Conservation (phyloP, 2,888 invertebrate species). For the Sesia apiformis region DNA sequence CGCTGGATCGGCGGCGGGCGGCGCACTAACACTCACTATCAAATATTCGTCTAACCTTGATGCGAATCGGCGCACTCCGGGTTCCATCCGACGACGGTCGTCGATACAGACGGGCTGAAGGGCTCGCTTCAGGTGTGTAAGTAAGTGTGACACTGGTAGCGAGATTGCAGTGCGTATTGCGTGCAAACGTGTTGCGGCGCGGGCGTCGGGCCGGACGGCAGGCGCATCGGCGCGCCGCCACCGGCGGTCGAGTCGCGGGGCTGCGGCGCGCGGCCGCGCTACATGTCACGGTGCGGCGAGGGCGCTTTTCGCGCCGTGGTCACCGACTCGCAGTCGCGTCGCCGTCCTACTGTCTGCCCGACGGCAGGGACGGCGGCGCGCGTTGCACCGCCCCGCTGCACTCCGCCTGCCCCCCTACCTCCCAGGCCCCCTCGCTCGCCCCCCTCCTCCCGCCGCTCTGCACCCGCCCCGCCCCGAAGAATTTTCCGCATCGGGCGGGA, state of each 20-base stretch:
- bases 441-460: slow-evolving; percentile 42
- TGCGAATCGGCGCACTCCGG: slow-evolving; percentile 73
- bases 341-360: slow-evolving; percentile 72
- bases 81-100: slow-evolving; percentile 71
- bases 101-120: slow-evolving; percentile 62
- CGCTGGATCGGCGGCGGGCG: slow-evolving; percentile 33
- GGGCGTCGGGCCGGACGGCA: slow-evolving; percentile 59
- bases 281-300: slow-evolving; percentile 70
- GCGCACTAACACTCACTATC: slow-evolving; percentile 69
- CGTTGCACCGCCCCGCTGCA: slow-evolving; percentile 73
- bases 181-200: slow-evolving; percentile 38
- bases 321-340: slow-evolving; percentile 72
- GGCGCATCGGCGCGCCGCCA: slow-evolving; percentile 69
- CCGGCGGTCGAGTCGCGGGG: slow-evolving; percentile 56
- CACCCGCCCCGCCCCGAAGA: slow-evolving; percentile 70
- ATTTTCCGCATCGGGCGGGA: slow-evolving; percentile 75
- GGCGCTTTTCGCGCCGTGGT: slow-evolving; percentile 70
- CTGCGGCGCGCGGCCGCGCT: slow-evolving; percentile 62
- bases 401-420: slow-evolving; percentile 64
- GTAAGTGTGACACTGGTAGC: slow-evolving; percentile 42
- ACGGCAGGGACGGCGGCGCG: slow-evolving; percentile 64
- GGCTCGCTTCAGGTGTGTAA: slow-evolving; percentile 55
- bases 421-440: slow-evolving; percentile 40
- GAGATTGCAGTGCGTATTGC: slow-evolving; percentile 29
- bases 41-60: slow-evolving; percentile 73